A percentile compares a stretch with the other conserved stretches of the same genome.
These are phyloP conservation scores for Drosophila tani DNA, from an alignment of 1,140 invertebrate species.

Conservation along the genomic window DNA sequence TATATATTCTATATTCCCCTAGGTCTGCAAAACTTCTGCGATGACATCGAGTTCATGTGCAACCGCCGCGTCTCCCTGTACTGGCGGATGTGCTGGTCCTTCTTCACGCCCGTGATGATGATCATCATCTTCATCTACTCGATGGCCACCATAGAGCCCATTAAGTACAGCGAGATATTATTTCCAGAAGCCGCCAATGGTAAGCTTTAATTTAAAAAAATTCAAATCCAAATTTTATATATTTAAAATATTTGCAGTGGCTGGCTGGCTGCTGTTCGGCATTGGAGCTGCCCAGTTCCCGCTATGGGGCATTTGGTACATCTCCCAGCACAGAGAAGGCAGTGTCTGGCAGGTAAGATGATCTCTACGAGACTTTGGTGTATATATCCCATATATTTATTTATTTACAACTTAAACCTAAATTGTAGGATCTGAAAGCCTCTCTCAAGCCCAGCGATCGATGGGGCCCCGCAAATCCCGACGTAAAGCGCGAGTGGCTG, in stretches of 20 bases:
- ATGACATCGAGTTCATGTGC: conserved; percentile 93
- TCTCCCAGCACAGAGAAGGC: conserved; percentile 42
- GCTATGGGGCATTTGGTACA: conserved; percentile 84
- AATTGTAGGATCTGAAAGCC: conserved; percentile 85
- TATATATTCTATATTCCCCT: neutral
- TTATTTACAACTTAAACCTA: conserved; percentile 14
- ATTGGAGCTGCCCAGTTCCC: conserved; percentile 86
- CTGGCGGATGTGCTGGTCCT: conserved; percentile 93
- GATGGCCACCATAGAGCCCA: conserved; percentile 85
- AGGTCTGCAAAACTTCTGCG: conserved; percentile 89
- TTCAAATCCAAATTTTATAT: too few species aligned
- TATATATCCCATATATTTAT: conserved; percentile 21
- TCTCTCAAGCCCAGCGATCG: conserved; percentile 86
- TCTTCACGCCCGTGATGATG: conserved; percentile 90
- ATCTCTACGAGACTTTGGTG: neutral
- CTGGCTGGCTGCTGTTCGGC: conserved; percentile 86
- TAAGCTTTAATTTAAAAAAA: conserved; percentile 45
- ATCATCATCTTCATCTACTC: conserved; percentile 90
- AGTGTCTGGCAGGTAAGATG: conserved; percentile 76
- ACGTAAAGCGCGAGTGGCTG: conserved; percentile 86
- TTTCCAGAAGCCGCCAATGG: conserved; percentile 85
- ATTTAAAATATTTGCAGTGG: conserved; percentile 42
- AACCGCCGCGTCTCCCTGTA: conserved; percentile 89
- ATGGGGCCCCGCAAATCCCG: conserved; percentile 87
- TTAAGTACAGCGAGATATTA: conserved; percentile 85